Base-by-base conservation (phyloP, 2,113 vertebrate species). In the Thunnus thynnus region DNA sequence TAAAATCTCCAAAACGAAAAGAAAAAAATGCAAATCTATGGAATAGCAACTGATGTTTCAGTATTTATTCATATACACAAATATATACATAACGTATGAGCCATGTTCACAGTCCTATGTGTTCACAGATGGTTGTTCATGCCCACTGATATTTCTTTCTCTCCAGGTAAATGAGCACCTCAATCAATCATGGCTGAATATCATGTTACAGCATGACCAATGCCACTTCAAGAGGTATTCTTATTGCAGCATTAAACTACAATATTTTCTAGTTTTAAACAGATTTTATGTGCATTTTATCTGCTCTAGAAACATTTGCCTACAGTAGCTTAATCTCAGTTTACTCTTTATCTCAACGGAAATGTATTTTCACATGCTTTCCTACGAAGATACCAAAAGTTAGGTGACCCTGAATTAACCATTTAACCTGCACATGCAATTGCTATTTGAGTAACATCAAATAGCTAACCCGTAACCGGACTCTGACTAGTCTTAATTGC, bases 91-190 rank as follows among this genome's bases (percentile, higher is more conserved):
- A 56, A 58, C 17, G 11, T 57, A 46, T 16, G 12, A 58, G 11
- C 8, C 22, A 36, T 47, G 22, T 86, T 86, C 67, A 83, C 75
- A 82, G 58, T 74, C 5, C 25, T 25, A 16, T 16, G 7, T 11
- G 52, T 60, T 72, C 22, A 87, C 54, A 76, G 47, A 51, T 30
- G 11, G 32, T 66, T 25, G 80, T 61, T 61, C 1, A 20, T 48
- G 32, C 50, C 17, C 52, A 5, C 4, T 27, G 54, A 47, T 9
- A 41, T 61, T 13, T 72, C 2, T 13, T 57, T 78, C 57, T 69
- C 76, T 67, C 54, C 67, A 81, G 46, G 57, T 14, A 72, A 48
- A 60, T 8, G 20, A 54, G 8, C 14, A 61, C 47, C 25, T 66
- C 18, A 57, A 17, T 72, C 12, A 63, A 13, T 57, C 46, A 66